Evolutionary conservation across 2,797 vertebrate genomes (phyloP), one percentile per base, ranked within the genome.

Genomic region (Liparis tanakae): DNA sequence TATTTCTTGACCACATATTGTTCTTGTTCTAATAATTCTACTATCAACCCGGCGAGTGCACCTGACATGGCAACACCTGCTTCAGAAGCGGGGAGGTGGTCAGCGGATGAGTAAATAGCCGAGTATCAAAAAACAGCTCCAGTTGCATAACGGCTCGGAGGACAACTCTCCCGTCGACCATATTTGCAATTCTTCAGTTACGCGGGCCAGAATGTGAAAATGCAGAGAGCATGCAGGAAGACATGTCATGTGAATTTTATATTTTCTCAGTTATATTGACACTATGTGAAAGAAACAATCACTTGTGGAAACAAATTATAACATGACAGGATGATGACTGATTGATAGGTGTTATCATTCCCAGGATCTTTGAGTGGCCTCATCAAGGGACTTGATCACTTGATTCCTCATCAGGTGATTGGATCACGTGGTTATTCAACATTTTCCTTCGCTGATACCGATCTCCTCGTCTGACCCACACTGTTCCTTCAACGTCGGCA

Each of bases 51-150:
- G 25, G 68, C 65, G 51, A 75, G 58, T 48, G n/a, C 66, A 77
- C 53, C 39, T 70, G 65, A 75, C 50, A 30, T 62, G 67, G 48
- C 25, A 67, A 30, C 48, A 72, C 55, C 61, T 67, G 64, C 53
- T 79, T 44, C 1, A 58, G 70, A 54, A 67, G 54, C 36, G 6
- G 55, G 67, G 61, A 75, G 70, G 48, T 57, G 43, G 60, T 62
- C 62, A 79, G 74, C 67, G 68, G 74, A 69, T 74, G 81, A 82
- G 62, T 61, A 72, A 85, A 82, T 70, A 46, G 53, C 37, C 7
- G 10, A 15, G 13, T 14, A 13, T 66, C 39, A 56, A 67, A 81
- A 81, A 80, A 78, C 76, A 81, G 76, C 74, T 75, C 8, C 33
- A 22, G 36, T 80, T 83, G 65, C 70, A 58, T 75, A 83, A 88